Evolutionary conservation across 2,888 invertebrate species (phyloP), one percentile per base, ranked within the genome.

Genomic region (Podotricha telesiphe): DNA sequence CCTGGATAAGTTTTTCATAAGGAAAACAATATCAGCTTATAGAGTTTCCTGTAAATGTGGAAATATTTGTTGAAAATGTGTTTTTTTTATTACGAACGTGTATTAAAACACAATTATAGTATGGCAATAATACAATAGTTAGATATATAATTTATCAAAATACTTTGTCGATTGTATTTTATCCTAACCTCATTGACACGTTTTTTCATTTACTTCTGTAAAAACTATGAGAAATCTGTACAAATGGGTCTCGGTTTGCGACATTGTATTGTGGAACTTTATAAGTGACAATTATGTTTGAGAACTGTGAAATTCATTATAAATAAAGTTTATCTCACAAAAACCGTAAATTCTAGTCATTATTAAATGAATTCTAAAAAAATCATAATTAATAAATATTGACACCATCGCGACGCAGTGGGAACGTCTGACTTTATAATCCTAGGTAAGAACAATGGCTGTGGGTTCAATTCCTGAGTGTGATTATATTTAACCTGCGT

Each of bases 261-360:
- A 88, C 85, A 87, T 77, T 73, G 71, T 69, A 81, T 83, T 85
- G 84, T 84, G 70, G 68, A 63, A 59, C 71, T 67, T 19, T 37
- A 8, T 13, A 15, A 19, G 63, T 65, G 13, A 48, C 5, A 71
- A 72, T 62, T 56, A 64, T 47, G 19, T 53, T 77, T 80, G 75
- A 78, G 81, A 80, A 70, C 68, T 73, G 71, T 74, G 67, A 65
- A 56, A 64, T 47, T 37, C 10, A 17, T 34, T 55, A 19, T 2
- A 55, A 34, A 17, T 19, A 0, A 19, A 37, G 34, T 55, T 48
- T 48, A 48, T 2, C 10, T 20, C 11, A 17, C 13, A 37, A 13
- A 55, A 34, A 55, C 15, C 34, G 11, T 55, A 11, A 37, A n/a
- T 28, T 42, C 11, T 42, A 42, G 13, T 42, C 13, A 13, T 13